phyloP scores from a whole-genome alignment of 2,797 vertebrate genomes.

The Argyrosomus regius region DNA sequence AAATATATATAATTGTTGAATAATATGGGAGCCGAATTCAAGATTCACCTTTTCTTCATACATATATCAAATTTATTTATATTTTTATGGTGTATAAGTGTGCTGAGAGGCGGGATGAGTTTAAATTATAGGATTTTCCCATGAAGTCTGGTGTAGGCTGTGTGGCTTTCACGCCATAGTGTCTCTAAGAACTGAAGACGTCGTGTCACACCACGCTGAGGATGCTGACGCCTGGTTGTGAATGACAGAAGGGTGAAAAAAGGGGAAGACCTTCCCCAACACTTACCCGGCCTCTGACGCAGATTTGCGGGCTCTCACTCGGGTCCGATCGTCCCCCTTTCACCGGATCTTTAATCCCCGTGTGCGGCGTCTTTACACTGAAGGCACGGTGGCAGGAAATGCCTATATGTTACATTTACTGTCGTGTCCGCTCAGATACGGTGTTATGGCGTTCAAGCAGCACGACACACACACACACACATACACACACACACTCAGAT shows the following conservation, averaged over 20 bases:
- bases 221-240: slow-evolving; percentile 21
- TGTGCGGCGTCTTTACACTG: slow-evolving; percentile 25
- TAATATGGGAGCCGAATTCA: not conserved
- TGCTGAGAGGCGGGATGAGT: fast-evolving
- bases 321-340: slow-evolving; percentile 32
- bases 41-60: fast-evolving
- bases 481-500: not conserved
- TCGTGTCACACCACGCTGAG: not conserved
- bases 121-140: fast-evolving
- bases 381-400: slow-evolving; percentile 53
- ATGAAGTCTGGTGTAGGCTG: slow-evolving; percentile 7
- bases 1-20: fast-evolving
- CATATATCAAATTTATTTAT: fast-evolving
- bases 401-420: not conserved
- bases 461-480: slow-evolving; percentile 10
- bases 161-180: not conserved
- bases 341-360: slow-evolving; percentile 26
- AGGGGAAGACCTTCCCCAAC: not conserved
- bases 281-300: slow-evolving; percentile 63
- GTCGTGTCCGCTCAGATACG: not conserved
- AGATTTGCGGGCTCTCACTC: slow-evolving; percentile 14
- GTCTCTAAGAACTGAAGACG: slow-evolving; percentile 12
- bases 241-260: slow-evolving; percentile 10
- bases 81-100: fast-evolving
- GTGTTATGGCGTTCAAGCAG: slow-evolving; percentile 19